Evolutionary conservation across 2,888 invertebrate species (phyloP).

Genomic region (Dyspetes luteomarginatus): DNA sequence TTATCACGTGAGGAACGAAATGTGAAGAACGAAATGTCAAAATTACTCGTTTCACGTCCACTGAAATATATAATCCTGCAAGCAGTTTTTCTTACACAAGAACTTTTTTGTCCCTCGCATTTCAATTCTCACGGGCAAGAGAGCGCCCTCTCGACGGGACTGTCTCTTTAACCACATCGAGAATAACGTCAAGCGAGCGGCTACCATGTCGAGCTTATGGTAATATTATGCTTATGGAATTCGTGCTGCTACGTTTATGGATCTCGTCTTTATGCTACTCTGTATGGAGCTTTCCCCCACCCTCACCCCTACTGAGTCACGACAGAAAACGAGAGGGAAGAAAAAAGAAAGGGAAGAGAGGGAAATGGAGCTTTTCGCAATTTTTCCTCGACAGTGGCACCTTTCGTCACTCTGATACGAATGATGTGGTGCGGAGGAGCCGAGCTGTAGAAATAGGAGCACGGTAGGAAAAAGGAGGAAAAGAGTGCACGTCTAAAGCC

Average conservation of each 20-base stretch:
- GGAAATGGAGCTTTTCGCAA: constrained; percentile 37
- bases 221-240: constrained; percentile 65
- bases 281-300: constrained; percentile 22
- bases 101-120: constrained; percentile 31
- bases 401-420: constrained; percentile 3
- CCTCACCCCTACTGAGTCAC: too few relatives aligned
- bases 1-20: too few relatives aligned
- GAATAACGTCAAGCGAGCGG: constrained; percentile 38
- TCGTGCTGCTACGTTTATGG: constrained; percentile 45
- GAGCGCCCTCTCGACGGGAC: constrained; percentile 15
- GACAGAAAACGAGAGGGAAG: constrained; percentile 4
- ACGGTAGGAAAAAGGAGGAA: background rate
- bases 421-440: background rate
- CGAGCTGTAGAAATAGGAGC: too few relatives aligned
- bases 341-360: constrained; percentile 12
- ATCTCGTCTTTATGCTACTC: constrained; percentile 8
- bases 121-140: constrained; percentile 43
- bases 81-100: constrained; percentile 38
- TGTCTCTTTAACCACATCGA: constrained; percentile 45
- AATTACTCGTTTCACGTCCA: constrained; percentile 55
- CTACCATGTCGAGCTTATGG: constrained; percentile 57
- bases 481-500: background rate
- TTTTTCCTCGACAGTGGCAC: constrained; percentile 2
- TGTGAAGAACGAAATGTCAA: constrained; percentile 1
- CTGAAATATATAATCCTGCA: constrained; percentile 48